Conservation (phyloP, 2,888 invertebrate species). For the Galeruca laticollis region DNA sequence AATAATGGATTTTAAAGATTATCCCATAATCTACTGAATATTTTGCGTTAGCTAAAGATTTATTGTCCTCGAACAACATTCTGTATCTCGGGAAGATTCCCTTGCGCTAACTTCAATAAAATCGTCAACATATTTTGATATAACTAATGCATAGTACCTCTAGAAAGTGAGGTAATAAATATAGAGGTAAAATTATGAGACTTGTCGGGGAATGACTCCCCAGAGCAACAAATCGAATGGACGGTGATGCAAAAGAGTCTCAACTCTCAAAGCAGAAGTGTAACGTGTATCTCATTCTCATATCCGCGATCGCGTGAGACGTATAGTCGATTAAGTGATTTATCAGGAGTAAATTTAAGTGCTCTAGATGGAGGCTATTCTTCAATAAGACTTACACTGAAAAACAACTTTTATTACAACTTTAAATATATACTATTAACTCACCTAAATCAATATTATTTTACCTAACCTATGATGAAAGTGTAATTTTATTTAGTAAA, state of each 20-base stretch:
- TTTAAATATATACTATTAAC: no score
- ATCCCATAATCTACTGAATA: neutral
- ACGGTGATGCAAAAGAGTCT: slow-evolving; percentile 12
- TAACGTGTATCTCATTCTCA: slow-evolving; percentile 13
- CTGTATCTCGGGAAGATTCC: neutral
- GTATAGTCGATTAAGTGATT: slow-evolving; percentile 53
- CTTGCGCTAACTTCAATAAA: neutral
- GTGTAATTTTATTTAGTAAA: no score
- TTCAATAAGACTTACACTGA: neutral
- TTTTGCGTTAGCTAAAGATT: neutral
- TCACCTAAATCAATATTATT: no score
- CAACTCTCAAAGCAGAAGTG: slow-evolving; percentile 10
- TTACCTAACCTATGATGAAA: no score
- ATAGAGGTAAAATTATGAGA: slow-evolving; percentile 16
- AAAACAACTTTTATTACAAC: slow-evolving; percentile 6
- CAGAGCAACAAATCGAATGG: slow-evolving; percentile 13
- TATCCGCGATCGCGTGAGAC: slow-evolving; percentile 41
- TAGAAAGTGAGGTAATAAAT: slow-evolving; percentile 1
- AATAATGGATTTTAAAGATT: no score
- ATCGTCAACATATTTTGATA: neutral
- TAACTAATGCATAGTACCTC: neutral
- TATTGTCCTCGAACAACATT: neutral
- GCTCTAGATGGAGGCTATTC: slow-evolving; percentile 51
- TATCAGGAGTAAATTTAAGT: slow-evolving; percentile 51
- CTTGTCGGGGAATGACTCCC: slow-evolving; percentile 8